phyloP scores from a whole-genome alignment of 2,797 vertebrate species.

The Premnoplex brunnescens region DNA sequence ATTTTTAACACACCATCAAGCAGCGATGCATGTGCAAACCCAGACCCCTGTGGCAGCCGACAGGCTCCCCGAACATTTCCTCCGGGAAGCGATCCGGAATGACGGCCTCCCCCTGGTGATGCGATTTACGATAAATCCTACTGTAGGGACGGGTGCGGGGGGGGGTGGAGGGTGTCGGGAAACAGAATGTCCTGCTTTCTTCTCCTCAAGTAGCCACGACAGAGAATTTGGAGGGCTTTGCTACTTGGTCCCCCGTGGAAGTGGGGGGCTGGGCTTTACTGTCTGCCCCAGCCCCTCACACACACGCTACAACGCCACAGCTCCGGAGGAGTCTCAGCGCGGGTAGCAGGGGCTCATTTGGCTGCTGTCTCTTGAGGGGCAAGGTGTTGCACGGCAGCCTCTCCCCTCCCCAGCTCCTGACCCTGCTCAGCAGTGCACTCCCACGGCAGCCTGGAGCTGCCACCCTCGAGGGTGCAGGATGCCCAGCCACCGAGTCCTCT shows the following conservation, averaged over 20 bases:
- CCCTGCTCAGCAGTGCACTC: no score
- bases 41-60: background rate
- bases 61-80: background rate
- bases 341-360: rapidly evolving
- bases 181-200: background rate
- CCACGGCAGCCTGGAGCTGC: background rate
- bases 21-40: background rate
- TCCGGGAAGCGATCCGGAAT: background rate
- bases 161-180: background rate
- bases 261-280: background rate
- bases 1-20: background rate
- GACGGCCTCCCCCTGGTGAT: background rate
- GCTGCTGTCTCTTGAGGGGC: background rate
- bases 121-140: background rate
- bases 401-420: background rate
- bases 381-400: background rate
- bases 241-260: background rate
- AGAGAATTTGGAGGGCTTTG: background rate
- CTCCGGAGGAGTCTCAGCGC: rapidly evolving
- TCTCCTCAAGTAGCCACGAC: background rate
- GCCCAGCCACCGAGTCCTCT: rapidly evolving
- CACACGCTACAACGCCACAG: no score
- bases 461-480: rapidly evolving
- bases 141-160: background rate
- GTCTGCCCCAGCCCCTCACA: background rate